These are phyloP conservation scores for Tineola bisselliella DNA, from an alignment of 2,888 invertebrate species.

Conservation along the genomic window DNA sequence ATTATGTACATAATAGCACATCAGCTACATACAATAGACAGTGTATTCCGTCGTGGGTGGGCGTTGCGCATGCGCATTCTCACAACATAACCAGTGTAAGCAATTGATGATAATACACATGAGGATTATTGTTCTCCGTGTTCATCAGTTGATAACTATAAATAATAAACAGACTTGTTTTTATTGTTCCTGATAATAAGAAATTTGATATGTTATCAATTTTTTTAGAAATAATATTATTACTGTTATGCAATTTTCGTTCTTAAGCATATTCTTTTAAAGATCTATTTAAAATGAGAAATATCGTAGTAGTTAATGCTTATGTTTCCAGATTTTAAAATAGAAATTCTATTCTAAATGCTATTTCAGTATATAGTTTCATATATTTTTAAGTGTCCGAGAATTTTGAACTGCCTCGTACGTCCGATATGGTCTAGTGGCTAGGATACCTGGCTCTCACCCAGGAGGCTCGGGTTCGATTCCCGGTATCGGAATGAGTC, in stretches of 20 bases:
- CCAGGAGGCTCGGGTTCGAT: constrained; percentile 56
- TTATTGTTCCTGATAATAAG: too few relatives aligned
- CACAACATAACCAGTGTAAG: not conserved
- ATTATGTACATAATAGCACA: not conserved
- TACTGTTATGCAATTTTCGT: too few relatives aligned
- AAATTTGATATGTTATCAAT: too few relatives aligned
- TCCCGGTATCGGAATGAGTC: constrained; percentile 32
- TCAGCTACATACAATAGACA: not conserved
- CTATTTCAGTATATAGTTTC: not conserved
- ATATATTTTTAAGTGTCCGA: not conserved
- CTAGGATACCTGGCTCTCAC: constrained; percentile 57
- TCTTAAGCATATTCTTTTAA: too few relatives aligned
- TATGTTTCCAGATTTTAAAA: too few relatives aligned
- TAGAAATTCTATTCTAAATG: too few relatives aligned
- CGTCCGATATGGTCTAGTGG: constrained; percentile 61
- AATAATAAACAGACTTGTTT: not conserved
- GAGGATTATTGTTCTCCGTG: not conserved
- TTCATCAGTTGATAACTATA: not conserved
- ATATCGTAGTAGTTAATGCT: too few relatives aligned
- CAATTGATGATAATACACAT: not conserved
- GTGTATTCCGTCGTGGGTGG: not conserved
- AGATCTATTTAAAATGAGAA: too few relatives aligned
- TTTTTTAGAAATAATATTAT: too few relatives aligned
- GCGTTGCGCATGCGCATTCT: not conserved
- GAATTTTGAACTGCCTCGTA: not conserved